phyloP scores from a whole-genome alignment of 2,888 invertebrate species.

The Malthinus seriepunctatus region DNA sequence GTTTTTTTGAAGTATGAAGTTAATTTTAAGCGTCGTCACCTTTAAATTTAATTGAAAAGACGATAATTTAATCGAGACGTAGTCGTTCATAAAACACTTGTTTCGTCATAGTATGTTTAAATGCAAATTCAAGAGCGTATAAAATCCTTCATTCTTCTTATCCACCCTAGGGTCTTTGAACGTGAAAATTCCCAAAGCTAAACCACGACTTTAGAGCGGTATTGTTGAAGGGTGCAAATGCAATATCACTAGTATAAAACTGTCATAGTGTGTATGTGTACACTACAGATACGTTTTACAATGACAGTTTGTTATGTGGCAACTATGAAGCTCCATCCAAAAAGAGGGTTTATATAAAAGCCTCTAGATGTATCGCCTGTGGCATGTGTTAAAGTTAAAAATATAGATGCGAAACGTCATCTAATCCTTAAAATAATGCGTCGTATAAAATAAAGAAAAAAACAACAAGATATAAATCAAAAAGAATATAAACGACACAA shows the following conservation, averaged over 20 bases:
- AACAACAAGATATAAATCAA: no score
- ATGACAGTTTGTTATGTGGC: conserved; percentile 27
- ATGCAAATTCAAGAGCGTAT: conserved; percentile 26
- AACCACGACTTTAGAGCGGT: conserved; percentile 14
- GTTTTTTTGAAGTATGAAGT: neutral
- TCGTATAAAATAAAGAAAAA: no score
- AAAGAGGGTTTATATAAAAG: conserved; percentile 15
- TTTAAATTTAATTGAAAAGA: conserved; percentile 1
- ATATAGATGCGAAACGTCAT: conserved; percentile 12
- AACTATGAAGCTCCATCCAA: conserved; percentile 19
- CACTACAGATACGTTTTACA: conserved; percentile 23
- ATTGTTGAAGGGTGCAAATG: conserved; percentile 16
- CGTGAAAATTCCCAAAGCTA: conserved; percentile 13
- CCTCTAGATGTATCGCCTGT: conserved; percentile 10
- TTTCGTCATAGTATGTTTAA: conserved; percentile 18
- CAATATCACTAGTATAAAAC: conserved; percentile 17
- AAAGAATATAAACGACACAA: no score
- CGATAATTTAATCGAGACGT: conserved; percentile 19
- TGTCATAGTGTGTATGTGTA: conserved; percentile 12
- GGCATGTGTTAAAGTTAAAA: conserved; percentile 20
- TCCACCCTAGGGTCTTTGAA: conserved; percentile 16
- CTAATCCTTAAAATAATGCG: conserved; percentile 9
- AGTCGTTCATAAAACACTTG: conserved; percentile 18
- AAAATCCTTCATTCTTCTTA: conserved; percentile 27
- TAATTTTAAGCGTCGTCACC: neutral